Evolutionary conservation across 2,888 invertebrate species (phyloP).

Genomic region (Adineta ricciae): DNA sequence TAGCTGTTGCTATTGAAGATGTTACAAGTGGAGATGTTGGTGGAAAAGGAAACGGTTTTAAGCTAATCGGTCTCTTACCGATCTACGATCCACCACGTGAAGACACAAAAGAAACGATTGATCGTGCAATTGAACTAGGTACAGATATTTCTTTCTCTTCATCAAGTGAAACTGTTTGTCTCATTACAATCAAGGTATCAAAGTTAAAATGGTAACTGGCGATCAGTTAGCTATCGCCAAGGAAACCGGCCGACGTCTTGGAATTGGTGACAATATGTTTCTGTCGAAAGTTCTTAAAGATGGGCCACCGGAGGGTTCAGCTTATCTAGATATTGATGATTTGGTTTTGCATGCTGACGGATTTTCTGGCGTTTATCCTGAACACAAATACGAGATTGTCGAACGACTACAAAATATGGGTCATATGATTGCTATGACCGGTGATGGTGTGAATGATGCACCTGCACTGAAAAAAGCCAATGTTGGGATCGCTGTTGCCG

Average conservation of each 20-base stretch:
- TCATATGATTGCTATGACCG: background rate
- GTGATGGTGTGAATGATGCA: background rate
- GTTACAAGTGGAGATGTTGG: background rate
- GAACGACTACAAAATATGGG: background rate
- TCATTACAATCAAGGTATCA: background rate
- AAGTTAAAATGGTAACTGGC: background rate
- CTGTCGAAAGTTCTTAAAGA: background rate
- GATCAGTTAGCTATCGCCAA: background rate
- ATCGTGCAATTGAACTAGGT: background rate
- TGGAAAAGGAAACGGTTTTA: background rate
- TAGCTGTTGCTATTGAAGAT: background rate
- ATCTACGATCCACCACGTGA: background rate
- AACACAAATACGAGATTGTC: background rate
- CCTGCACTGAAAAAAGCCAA: background rate
- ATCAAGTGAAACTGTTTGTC: background rate
- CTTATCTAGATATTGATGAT: background rate
- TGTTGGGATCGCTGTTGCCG: background rate
- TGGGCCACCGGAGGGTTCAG: background rate
- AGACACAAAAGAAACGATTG: background rate
- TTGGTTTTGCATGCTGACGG: background rate
- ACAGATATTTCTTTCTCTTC: background rate
- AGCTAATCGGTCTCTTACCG: background rate
- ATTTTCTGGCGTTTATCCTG: background rate
- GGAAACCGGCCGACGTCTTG: too few relatives aligned
- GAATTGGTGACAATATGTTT: background rate